These are phyloP conservation scores for Tetanocera ferruginea DNA, from an alignment of 2,888 invertebrate species.

Conservation along the genomic window DNA sequence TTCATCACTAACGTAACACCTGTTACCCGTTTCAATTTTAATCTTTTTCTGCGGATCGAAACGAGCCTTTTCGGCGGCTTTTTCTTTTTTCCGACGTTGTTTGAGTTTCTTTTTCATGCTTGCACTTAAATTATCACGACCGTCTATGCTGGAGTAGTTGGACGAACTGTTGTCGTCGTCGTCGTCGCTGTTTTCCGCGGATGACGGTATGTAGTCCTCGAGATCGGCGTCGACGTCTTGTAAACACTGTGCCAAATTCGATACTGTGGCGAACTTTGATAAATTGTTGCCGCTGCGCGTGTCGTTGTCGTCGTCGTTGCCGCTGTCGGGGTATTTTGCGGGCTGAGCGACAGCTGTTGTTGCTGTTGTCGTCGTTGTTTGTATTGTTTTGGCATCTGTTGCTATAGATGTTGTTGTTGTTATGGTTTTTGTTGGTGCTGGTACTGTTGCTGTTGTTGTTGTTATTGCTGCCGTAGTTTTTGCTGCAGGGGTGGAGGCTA, in stretches of 20 bases:
- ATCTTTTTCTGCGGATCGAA: conserved; percentile 70
- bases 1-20: conserved; percentile 72
- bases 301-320: conserved; percentile 40
- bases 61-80: conserved; percentile 62
- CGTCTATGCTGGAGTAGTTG: conserved; percentile 65
- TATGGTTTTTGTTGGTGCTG: conserved; percentile 50
- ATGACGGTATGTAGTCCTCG: conserved; percentile 69
- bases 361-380: conserved; percentile 35
- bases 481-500: conserved; percentile 45
- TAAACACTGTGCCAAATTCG: conserved; percentile 70
- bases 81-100: conserved; percentile 64
- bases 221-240: conserved; percentile 69
- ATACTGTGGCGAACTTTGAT: conserved; percentile 70
- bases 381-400: conserved; percentile 38
- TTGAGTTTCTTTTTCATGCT: conserved; percentile 69
- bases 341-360: conserved; percentile 27
- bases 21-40: conserved; percentile 67
- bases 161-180: conserved; percentile 58
- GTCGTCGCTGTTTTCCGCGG: conserved; percentile 61
- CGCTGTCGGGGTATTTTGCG: conserved; percentile 43
- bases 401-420: conserved; percentile 30
- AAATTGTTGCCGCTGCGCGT: conserved; percentile 64
- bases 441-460: conserved; percentile 42
- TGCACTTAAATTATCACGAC: conserved; percentile 63
- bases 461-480: conserved; percentile 37